Base-by-base conservation (phyloP, 2,888 invertebrate genomes). In the Acleris laterana region DNA sequence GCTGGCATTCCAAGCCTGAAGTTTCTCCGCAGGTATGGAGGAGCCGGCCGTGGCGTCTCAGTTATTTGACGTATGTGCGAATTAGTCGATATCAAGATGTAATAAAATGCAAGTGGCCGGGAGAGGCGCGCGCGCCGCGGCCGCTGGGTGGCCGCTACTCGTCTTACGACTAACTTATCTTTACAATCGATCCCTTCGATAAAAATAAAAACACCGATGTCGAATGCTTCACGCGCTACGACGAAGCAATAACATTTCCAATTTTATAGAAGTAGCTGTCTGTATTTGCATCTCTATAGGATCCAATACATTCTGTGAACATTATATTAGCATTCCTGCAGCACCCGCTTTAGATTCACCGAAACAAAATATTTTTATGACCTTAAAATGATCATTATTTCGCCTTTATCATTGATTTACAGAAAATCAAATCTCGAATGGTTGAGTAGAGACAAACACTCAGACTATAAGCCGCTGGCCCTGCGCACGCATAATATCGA, bases 161-260 rank as follows among this genome's bases (percentile, higher is more conserved):
- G 92, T 93, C 91, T 93, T 93, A 90, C 90, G 89, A 88, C 85
- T 83, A 85, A 89, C 87, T 90, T 93, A 92, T 92, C 92, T 92
- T 87, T 83, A 89, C 87, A 88, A 91, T 92, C 92, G 90, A 91
- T 90, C 88, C 89, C 84, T 79, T 77, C 85, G 90, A 91, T 91
- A 90, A 90, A 90, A 90, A 88, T 86, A 89, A 89, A 85, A 84
- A 72, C 74, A 73, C 80, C 80, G 79, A 87, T 82, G 88, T 84
- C 84, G 84, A 83, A 84, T 79, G 81, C 84, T 87, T 89, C 88
- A 89, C 86, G 88, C 87, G 86, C 51, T 66, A 66, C 84, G 83
- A 82, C 85, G 82, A 82, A 84, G 84, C 87, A 82, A 89, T 91
- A 91, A 89, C 83, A 72, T 89, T 85, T 85, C 76, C 79, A 85